Evolutionary conservation across 1,140 invertebrate species (phyloP).

Genomic region (Aphis gossypii): DNA sequence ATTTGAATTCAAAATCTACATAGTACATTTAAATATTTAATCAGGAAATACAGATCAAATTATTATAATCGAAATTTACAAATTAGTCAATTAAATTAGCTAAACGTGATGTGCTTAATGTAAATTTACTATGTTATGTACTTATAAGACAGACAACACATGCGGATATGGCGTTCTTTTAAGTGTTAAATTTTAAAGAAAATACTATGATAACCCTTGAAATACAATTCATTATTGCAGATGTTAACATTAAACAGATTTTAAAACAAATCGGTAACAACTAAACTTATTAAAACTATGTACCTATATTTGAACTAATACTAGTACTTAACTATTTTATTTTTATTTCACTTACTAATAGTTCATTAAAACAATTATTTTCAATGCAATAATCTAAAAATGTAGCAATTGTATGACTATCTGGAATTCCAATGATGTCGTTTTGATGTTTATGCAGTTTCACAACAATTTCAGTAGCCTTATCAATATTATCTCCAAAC

Average conservation of each 20-base stretch:
- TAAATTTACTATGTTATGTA: too few relatives aligned
- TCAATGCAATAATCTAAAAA: conserved; percentile 67
- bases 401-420: conserved; percentile 64
- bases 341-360: conserved; percentile 64
- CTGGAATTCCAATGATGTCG: conserved; percentile 68
- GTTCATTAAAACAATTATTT: conserved; percentile 66
- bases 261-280: not conserved
- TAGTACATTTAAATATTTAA: too few relatives aligned
- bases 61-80: too few relatives aligned
- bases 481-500: conserved; percentile 66
- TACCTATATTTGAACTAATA: not conserved
- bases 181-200: not conserved
- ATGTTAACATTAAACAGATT: not conserved
- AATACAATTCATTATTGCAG: not conserved
- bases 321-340: not conserved
- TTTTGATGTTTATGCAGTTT: conserved; percentile 67
- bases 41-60: too few relatives aligned
- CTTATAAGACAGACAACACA: too few relatives aligned
- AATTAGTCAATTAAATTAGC: too few relatives aligned
- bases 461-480: conserved; percentile 66
- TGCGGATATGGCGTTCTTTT: not conserved
- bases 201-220: not conserved
- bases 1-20: too few relatives aligned
- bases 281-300: not conserved
- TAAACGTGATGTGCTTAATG: too few relatives aligned